Evolutionary conservation across 2,888 invertebrate species (phyloP).

Genomic region (Nematopogon swammerdamellus): DNA sequence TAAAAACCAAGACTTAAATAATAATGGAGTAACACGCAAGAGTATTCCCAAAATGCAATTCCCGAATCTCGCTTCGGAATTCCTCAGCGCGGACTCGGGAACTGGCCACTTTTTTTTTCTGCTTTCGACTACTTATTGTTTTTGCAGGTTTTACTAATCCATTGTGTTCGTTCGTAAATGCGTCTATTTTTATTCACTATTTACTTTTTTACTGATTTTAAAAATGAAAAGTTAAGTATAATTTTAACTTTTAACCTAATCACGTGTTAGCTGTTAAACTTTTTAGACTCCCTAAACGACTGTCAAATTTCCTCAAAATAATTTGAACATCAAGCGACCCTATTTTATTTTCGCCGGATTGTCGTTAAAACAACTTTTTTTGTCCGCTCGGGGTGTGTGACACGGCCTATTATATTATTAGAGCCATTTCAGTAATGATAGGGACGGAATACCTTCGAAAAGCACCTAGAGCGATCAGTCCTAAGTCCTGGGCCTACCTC

Average conservation of each 20-base stretch:
- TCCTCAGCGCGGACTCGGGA: constrained; percentile 20
- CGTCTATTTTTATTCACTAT: too few species aligned
- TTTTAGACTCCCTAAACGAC: too few species aligned
- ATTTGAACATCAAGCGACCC: background rate
- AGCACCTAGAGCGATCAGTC: background rate
- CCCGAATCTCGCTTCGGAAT: constrained; percentile 50
- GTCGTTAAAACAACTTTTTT: constrained; percentile 28
- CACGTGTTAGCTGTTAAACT: too few species aligned
- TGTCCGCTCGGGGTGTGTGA: constrained; percentile 39
- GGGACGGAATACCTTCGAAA: constrained; percentile 20
- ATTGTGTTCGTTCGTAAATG: too few species aligned
- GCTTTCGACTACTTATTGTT: too few species aligned
- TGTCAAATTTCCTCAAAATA: too few species aligned
- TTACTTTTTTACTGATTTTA: too few species aligned
- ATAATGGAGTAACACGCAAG: constrained; percentile 57
- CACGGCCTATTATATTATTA: constrained; percentile 54
- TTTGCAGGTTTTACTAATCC: too few species aligned
- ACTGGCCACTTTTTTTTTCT: background rate
- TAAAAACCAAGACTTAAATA: constrained; percentile 47
- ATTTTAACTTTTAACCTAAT: too few species aligned
- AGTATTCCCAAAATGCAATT: constrained; percentile 53
- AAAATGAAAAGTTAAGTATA: too few species aligned
- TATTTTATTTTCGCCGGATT: background rate
- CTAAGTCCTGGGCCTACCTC: background rate
- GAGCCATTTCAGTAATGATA: constrained; percentile 52